Evolutionary conservation across 2,797 vertebrate genomes (phyloP).

Genomic region (Spinibarbus caldwelli): DNA sequence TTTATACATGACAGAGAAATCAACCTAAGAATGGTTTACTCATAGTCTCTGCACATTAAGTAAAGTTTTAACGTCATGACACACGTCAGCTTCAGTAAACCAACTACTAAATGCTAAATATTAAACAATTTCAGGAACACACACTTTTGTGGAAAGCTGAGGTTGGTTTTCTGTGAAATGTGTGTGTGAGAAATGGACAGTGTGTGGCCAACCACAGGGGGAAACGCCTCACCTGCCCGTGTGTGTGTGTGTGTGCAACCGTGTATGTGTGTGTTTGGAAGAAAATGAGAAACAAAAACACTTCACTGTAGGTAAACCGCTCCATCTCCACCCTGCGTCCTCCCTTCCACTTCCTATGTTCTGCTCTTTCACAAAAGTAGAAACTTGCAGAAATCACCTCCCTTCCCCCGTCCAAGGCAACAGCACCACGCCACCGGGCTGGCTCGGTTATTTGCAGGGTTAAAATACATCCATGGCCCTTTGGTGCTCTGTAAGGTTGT

Average conservation of each 20-base stretch:
- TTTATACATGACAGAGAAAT: conserved; percentile 1
- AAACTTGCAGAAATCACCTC: conserved; percentile 18
- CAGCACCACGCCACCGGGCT: not conserved
- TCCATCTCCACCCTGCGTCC: conserved; percentile 54
- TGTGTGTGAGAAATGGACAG: conserved; percentile 46
- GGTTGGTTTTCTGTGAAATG: conserved; percentile 29
- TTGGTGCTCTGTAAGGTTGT: conserved; percentile 41
- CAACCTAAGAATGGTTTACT: conserved; percentile 2
- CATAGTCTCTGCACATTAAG: conserved; percentile 7
- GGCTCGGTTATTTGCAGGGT: conserved; percentile 39
- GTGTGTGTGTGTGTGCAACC: conserved; percentile 30
- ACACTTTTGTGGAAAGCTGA: conserved; percentile 4
- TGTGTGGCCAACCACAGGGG: conserved; percentile 60
- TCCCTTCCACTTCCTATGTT: conserved; percentile 45
- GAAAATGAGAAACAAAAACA: conserved; percentile 57
- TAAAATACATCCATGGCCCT: conserved; percentile 42
- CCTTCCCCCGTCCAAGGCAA: not conserved
- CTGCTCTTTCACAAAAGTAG: conserved; percentile 38
- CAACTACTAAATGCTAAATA: not conserved
- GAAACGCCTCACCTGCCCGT: conserved; percentile 60
- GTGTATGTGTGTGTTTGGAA: conserved; percentile 48
- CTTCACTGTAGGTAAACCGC: conserved; percentile 64
- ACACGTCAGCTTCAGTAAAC: not conserved
- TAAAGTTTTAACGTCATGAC: conserved; percentile 6
- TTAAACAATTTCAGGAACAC: conserved; percentile 3